phyloP scores from a whole-genome alignment of 1,140 invertebrate genomes.

The Drosophila setifemur region DNA sequence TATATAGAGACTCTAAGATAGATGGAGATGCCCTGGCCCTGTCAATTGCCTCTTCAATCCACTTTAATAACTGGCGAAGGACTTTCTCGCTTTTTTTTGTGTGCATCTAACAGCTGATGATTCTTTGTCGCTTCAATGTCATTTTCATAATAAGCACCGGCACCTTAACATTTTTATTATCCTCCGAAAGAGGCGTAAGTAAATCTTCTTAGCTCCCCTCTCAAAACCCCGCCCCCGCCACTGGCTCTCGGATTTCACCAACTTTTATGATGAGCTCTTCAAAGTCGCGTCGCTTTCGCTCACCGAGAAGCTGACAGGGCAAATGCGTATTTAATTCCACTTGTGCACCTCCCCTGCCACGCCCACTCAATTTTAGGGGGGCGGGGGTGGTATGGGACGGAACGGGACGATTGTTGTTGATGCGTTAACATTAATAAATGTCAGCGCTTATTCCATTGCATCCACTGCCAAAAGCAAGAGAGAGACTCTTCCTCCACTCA shows the following conservation, averaged over 20 bases:
- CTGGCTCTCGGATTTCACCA: slow-evolving; percentile 8
- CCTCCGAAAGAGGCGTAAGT: slow-evolving; percentile 1
- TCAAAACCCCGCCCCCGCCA: neutral
- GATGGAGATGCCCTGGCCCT: neutral
- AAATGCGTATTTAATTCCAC: slow-evolving; percentile 77
- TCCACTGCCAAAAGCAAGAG: slow-evolving; percentile 13
- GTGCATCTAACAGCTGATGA: slow-evolving; percentile 3
- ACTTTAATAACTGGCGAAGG: slow-evolving; percentile 61
- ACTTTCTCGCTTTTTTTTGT: neutral
- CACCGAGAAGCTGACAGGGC: slow-evolving; percentile 55
- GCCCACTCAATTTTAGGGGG: slow-evolving; percentile 44
- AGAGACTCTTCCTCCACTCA: neutral
- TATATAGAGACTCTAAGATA: neutral
- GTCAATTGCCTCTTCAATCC: slow-evolving; percentile 49
- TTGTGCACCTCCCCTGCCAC: slow-evolving; percentile 49
- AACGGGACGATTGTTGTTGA: slow-evolving; percentile 39
- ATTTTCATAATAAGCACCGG: slow-evolving; percentile 72
- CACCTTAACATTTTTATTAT: slow-evolving; percentile 77
- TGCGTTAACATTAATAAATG: slow-evolving; percentile 77
- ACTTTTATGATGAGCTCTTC: slow-evolving; percentile 59
- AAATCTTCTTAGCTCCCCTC: slow-evolving; percentile 13
- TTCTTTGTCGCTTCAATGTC: slow-evolving; percentile 63
- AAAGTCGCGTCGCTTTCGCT: slow-evolving; percentile 19
- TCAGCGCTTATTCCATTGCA: slow-evolving; percentile 55
- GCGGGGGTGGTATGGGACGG: too few species aligned